Evolutionary conservation across 2,888 invertebrate genomes (phyloP), one percentile per base, ranked within the genome.

Genomic region (Aelia acuminata): DNA sequence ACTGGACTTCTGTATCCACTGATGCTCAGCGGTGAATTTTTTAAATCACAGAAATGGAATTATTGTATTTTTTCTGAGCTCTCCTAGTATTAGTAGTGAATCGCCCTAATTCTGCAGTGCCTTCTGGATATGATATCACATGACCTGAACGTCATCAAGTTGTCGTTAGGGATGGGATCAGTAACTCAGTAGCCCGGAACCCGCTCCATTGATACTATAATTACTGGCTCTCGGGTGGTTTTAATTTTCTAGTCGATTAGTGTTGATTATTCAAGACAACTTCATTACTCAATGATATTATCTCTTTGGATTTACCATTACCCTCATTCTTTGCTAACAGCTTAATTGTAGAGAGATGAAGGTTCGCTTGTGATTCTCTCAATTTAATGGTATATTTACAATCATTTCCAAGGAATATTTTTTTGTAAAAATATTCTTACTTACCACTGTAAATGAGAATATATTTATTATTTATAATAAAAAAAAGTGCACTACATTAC

Each of bases 211-310:
- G 63, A 35, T 70, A 70, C 31, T 70, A 35, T 70, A 70, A 70
- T 70, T 70, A 20, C 63, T 31, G 63, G 18, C 63, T 70, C 15
- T 35, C 63, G 63, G 5, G 35, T 70, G 31, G 22, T 35, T 70
- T 70, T 70, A 70, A 70, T 70, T 70, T 70, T 70, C 63, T 31
- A 70, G 63, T 70, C 63, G 63, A 70, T 70, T 70, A 70, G 63
- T 35, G 35, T 70, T 35, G 63, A 70, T 70, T 70, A 70, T 70
- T 70, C 63, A 20, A 70, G 63, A 70, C 35, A 70, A 20, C 63
- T 70, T 70, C 18, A 70, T 70, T 35, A 70, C 63, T 35, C 0
- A 70, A 70, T 18, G 31, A 70, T 35, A 18, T 70, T 70, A 70
- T 31, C 63, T 70, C 15, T 18, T 35, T 20, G 20, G 63, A 35